These are phyloP conservation scores for Noctuana brunneofusca DNA, from an alignment of 2,888 invertebrate species.

Conservation along the genomic window DNA sequence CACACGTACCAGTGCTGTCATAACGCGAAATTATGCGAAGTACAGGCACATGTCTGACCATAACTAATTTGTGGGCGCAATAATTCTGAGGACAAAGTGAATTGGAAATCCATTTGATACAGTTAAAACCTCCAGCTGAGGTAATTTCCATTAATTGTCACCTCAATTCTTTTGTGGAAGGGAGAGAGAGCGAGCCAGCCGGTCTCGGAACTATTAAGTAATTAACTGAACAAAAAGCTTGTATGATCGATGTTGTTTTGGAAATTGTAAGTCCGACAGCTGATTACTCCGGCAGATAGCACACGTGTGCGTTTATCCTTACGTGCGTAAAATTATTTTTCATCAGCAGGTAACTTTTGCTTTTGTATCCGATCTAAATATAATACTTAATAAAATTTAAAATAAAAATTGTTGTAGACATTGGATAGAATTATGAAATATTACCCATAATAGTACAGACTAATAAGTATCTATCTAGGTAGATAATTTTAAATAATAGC, in stretches of 20 bases:
- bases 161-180: constrained; percentile 47
- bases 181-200: constrained; percentile 42
- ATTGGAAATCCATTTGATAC: constrained; percentile 64
- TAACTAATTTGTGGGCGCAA: constrained; percentile 41
- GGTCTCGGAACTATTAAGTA: constrained; percentile 56
- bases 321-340: background rate
- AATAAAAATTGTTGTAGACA: too few species aligned
- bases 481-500: too few species aligned
- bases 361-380: too few species aligned
- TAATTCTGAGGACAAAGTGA: constrained; percentile 45
- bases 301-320: background rate
- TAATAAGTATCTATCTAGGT: too few species aligned
- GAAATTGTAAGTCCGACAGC: constrained; percentile 16
- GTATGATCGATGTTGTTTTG: constrained; percentile 23
- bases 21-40: constrained; percentile 22
- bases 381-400: too few species aligned
- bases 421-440: too few species aligned
- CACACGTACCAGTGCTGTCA: background rate
- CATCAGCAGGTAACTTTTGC: background rate
- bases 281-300: constrained; percentile 12
- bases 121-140: constrained; percentile 60
- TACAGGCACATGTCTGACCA: constrained; percentile 20
- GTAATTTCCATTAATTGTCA: constrained; percentile 69
- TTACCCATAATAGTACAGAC: too few species aligned
- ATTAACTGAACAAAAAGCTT: constrained; percentile 50